A percentile compares a stretch with the other conserved stretches of the same genome.
Conservation (phyloP, 2,797 vertebrate species). For the Characodon lateralis region DNA sequence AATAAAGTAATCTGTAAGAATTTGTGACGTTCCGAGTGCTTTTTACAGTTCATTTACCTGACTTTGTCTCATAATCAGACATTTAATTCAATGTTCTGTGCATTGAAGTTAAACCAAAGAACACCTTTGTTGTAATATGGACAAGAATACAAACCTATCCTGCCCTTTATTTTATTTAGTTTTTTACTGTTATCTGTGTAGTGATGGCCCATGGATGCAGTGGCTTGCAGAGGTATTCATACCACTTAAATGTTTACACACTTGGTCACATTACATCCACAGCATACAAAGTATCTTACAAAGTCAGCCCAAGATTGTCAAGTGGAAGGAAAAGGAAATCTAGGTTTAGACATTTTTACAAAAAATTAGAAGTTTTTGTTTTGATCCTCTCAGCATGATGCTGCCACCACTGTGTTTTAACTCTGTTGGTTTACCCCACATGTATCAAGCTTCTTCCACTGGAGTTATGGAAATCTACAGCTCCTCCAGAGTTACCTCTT, state of each 20-base stretch:
- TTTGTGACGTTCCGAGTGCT: slow-evolving; percentile 57
- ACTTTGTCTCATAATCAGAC: too few species aligned
- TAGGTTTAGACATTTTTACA: not conserved
- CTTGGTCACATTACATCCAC: not conserved
- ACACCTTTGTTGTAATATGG: not conserved
- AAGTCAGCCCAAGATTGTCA: not conserved
- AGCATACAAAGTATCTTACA: not conserved
- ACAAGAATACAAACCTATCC: not conserved
- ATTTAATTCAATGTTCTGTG: not conserved
- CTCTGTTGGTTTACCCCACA: not conserved
- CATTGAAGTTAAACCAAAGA: not conserved
- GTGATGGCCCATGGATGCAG: not conserved
- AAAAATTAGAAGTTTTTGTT: not conserved
- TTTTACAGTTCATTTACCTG: not conserved
- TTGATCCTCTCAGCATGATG: not conserved
- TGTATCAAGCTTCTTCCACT: not conserved
- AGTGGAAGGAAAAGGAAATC: not conserved
- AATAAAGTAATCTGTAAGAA: slow-evolving; percentile 72
- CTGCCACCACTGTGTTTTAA: not conserved
- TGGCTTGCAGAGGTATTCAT: not conserved
- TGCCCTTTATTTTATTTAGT: not conserved
- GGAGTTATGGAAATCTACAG: not conserved
- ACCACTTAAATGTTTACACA: not conserved
- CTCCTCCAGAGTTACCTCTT: not conserved
- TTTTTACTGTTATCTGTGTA: not conserved